phyloP scores from a whole-genome alignment of 1,140 invertebrate genomes.

The Drosophila pectinifera region DNA sequence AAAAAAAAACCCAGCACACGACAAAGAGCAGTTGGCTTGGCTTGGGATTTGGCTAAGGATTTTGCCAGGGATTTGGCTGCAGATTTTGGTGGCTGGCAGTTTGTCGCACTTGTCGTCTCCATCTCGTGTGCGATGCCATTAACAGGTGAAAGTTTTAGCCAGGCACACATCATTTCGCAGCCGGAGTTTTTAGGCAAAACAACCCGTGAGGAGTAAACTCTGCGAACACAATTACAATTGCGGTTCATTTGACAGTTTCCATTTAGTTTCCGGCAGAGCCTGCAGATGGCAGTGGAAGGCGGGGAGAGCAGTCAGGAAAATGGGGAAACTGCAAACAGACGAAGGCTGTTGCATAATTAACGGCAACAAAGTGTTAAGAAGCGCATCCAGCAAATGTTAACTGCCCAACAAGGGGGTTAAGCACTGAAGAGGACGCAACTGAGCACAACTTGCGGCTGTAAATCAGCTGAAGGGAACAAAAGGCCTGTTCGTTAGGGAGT shows the following conservation, averaged over 20 bases:
- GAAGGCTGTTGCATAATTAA: constrained; percentile 70
- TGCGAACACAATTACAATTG: constrained; percentile 75
- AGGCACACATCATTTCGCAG: constrained; percentile 62
- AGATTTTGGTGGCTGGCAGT: constrained; percentile 20
- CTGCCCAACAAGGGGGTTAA: constrained; percentile 39
- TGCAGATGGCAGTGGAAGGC: constrained; percentile 29
- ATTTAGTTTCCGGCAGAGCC: constrained; percentile 59
- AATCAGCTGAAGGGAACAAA: constrained; percentile 60
- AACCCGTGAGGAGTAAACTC: constrained; percentile 35
- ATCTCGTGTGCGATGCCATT: constrained; percentile 59
- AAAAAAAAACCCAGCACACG: constrained; percentile 34
- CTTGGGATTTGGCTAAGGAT: constrained; percentile 38
- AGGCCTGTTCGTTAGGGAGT: constrained; percentile 43
- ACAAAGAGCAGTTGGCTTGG: constrained; percentile 30
- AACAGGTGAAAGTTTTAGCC: constrained; percentile 76
- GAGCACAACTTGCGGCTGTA: constrained; percentile 63
- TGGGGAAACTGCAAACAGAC: constrained; percentile 15
- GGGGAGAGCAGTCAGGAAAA: background rate
- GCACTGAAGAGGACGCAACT: constrained; percentile 4
- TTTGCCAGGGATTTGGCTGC: constrained; percentile 9
- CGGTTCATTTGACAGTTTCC: constrained; percentile 80
- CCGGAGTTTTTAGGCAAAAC: constrained; percentile 51
- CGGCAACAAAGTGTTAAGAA: constrained; percentile 80
- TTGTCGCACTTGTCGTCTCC: constrained; percentile 32
- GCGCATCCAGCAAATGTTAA: constrained; percentile 79